These are phyloP conservation scores for Hippocampus kuda DNA, from an alignment of 2,797 vertebrate species.

Conservation along the genomic window DNA sequence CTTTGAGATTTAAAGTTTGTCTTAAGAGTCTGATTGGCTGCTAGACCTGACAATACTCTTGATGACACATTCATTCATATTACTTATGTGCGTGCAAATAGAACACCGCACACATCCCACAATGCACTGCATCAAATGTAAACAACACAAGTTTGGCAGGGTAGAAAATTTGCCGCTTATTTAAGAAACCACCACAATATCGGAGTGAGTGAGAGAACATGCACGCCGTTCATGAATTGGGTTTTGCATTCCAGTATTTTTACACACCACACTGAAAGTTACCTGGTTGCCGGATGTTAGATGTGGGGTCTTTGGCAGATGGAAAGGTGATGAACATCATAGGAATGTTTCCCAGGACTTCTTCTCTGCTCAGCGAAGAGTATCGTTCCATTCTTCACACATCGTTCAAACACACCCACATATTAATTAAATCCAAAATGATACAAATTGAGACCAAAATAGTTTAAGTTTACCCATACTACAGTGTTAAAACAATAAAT, in stretches of 20 bases:
- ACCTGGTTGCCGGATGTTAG: constrained; percentile 68
- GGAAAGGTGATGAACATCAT: constrained; percentile 78
- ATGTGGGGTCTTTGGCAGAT: constrained; percentile 72
- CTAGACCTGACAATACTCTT: too few species aligned
- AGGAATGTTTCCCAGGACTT: constrained; percentile 65
- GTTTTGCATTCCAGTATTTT: neutral
- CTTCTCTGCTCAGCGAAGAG: constrained; percentile 49
- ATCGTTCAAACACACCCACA: neutral
- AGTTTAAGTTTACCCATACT: neutral
- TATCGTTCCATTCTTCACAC: constrained; percentile 61
- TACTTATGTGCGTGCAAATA: too few species aligned
- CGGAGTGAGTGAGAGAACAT: too few species aligned
- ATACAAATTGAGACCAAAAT: neutral
- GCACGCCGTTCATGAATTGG: too few species aligned
- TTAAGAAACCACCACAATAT: too few species aligned
- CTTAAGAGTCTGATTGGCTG: too few species aligned
- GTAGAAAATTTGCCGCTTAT: too few species aligned
- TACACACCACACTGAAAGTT: neutral
- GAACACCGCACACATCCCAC: too few species aligned
- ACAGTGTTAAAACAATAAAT: neutral
- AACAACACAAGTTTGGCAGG: too few species aligned
- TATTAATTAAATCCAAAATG: neutral
- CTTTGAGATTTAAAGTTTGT: too few species aligned
- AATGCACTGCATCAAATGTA: too few species aligned
- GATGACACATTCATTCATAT: too few species aligned